A percentile compares a stretch with the other conserved stretches of the same genome.
These are phyloP conservation scores for Lophura nycthemera DNA, from an alignment of 2,113 vertebrate genomes.

Conservation along the genomic window DNA sequence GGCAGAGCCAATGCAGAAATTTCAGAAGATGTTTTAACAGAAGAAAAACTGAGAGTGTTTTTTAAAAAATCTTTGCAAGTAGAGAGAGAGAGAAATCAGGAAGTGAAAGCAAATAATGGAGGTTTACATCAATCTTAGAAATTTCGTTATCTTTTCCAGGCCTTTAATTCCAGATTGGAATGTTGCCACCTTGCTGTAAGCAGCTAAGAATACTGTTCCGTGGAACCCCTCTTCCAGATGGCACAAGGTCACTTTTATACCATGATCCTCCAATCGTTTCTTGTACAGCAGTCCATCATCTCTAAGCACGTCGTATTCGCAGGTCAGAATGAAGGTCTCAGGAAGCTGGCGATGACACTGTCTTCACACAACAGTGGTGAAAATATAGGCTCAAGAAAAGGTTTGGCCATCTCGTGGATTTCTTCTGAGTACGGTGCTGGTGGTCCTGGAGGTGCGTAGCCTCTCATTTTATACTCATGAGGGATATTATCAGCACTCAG, in stretches of 20 bases:
- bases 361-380: constrained; percentile 60
- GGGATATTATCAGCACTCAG: constrained; percentile 47
- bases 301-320: constrained; percentile 81
- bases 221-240: constrained; percentile 84
- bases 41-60: not conserved
- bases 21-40: not conserved
- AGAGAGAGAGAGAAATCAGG: not conserved
- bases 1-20: not conserved
- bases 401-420: not conserved
- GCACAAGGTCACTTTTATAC: constrained; percentile 78
- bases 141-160: constrained; percentile 66
- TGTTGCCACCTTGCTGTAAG: not conserved
- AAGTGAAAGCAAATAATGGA: not conserved
- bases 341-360: constrained; percentile 51
- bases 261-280: constrained; percentile 80
- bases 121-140: constrained; percentile 66
- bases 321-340: constrained; percentile 70
- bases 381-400: not conserved
- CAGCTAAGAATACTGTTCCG: constrained; percentile 67
- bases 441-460: not conserved
- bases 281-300: constrained; percentile 84
- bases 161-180: constrained; percentile 70
- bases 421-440: constrained; percentile 41
- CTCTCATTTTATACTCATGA: constrained; percentile 60
- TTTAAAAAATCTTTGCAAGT: not conserved